Evolutionary conservation across 2,888 invertebrate genomes (phyloP), one percentile per base, ranked within the genome.

Genomic region (Erynnis tages): DNA sequence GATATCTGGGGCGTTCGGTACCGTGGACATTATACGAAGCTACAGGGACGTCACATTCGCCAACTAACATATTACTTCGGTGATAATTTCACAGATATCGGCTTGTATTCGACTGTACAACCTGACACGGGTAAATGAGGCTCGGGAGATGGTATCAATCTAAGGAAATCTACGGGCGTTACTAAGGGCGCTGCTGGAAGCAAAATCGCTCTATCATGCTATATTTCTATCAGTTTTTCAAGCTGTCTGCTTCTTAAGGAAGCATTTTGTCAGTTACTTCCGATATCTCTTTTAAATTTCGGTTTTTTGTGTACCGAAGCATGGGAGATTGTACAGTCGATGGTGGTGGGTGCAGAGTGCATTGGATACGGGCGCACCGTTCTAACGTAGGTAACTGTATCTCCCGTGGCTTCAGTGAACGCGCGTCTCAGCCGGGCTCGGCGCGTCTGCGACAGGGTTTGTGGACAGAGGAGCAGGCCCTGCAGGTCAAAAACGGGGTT

Each of bases 401-500:
- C 95, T 83, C 94, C 93, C 82, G 95, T 95, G 73, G 95, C 95
- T 90, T 96, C 95, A 82, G 96, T 96, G 91, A 95, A 95, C 79
- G 96, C 96, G 81, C 96, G 93, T 87, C 96, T 93, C 88, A 96
- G 93, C 77, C 94, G 93, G 81, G 94, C 93, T 75, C 96, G 93
- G 79, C 96, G 94, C 79, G 94, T 94, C 92, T 96, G 95, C 91
- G 96, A 94, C 93, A 96, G 93, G 84, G 95, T 95, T 91, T 95
- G 94, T 78, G 96, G 95, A 91, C 95, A 95, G 91, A 96, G 95
- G 87, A 96, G 94, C 90, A 95, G 93, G 81, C 95, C 95, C 93
- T 95, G 94, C 73, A 79, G 85, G 79, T 79, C 74, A 80, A 81
- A 85, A 87, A 84, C 65, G 79, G 60, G 74, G 77, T 79, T 75